phyloP scores from a whole-genome alignment of 2,113 vertebrate genomes.

The Stegastes partitus region DNA sequence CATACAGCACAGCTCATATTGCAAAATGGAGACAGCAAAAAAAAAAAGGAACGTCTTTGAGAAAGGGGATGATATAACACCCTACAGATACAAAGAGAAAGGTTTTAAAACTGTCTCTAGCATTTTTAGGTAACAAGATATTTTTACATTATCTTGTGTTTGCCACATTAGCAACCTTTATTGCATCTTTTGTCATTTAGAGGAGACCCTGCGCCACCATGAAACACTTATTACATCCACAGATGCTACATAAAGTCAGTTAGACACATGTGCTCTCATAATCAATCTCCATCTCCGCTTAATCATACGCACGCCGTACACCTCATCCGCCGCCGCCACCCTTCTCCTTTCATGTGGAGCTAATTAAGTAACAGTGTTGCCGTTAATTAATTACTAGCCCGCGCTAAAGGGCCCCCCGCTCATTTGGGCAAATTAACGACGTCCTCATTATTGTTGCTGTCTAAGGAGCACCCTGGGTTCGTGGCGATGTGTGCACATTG shows the following conservation, averaged over 20 bases:
- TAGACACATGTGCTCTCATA: constrained; percentile 23
- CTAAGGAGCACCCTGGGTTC: constrained; percentile 62
- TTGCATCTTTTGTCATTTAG: neutral
- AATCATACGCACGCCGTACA: constrained; percentile 48
- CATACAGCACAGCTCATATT: constrained; percentile 1
- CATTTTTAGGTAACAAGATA: no score
- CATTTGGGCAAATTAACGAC: constrained; percentile 75
- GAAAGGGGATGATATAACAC: neutral
- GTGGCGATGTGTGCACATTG: constrained; percentile 21
- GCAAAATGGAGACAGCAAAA: neutral
- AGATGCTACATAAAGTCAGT: constrained; percentile 31
- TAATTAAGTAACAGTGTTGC: constrained; percentile 81
- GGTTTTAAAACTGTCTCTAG: no score
- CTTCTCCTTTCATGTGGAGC: constrained; percentile 74
- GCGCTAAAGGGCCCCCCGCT: constrained; percentile 67
- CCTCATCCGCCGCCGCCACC: constrained; percentile 44
- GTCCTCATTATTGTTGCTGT: constrained; percentile 74
- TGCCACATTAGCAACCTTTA: neutral
- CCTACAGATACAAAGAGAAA: no score
- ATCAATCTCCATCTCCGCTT: constrained; percentile 51
- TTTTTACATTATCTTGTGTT: neutral
- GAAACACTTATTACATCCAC: neutral
- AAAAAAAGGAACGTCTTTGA: neutral
- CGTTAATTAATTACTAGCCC: constrained; percentile 77
- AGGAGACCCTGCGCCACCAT: neutral